Evolutionary conservation across 1,140 invertebrate species (phyloP), one percentile per base, ranked within the genome.

Genomic region (Euwallacea fornicatus): DNA sequence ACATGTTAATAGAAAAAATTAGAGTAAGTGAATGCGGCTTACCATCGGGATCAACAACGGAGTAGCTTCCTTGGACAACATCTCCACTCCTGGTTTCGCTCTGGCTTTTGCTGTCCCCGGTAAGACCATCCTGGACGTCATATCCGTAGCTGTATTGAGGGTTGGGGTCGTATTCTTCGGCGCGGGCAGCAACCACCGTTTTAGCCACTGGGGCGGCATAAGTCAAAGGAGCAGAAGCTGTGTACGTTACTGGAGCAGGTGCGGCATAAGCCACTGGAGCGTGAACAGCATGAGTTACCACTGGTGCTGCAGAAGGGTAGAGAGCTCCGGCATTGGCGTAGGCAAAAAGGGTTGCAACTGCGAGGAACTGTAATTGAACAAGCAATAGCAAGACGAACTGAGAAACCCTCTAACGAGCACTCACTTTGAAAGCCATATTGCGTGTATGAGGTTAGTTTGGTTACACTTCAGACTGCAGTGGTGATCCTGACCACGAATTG

Each of bases 21-120:
- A 84, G 11, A 88, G 85, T 7, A 87, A 83, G 15, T 86, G 86
- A 76, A 87, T 87, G 80, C 87, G 88, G n/a, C 85, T 86, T 46
- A 89, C 64, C 85, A 84, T 71, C 88, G 84, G 88, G 85, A 71
- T 90, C 88, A 13, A 87, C 82, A 13, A 90, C 77, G 0, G 86
- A 88, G 80, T 89, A 89, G 54, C 84, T 84, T 41, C 88, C 88
- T 75, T 88, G 85, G 7, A 89, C 88, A 21, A 88, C 84, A 76
- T 89, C 88, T 9, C 88, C 88, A 55, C 83, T 80, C 2, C 86
- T 81, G 11, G 81, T 83, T 78, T 87, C 86, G 62, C 85, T 81
- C 62, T 81, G 80, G 72, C 67, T 78, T 75, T 83, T 83, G 73
- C 75, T 76, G 76, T 83, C 82, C 54, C 84, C 81, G 75, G 78